Conservation (phyloP, 2,888 invertebrate genomes). For the Ctenicera cuprea region DNA sequence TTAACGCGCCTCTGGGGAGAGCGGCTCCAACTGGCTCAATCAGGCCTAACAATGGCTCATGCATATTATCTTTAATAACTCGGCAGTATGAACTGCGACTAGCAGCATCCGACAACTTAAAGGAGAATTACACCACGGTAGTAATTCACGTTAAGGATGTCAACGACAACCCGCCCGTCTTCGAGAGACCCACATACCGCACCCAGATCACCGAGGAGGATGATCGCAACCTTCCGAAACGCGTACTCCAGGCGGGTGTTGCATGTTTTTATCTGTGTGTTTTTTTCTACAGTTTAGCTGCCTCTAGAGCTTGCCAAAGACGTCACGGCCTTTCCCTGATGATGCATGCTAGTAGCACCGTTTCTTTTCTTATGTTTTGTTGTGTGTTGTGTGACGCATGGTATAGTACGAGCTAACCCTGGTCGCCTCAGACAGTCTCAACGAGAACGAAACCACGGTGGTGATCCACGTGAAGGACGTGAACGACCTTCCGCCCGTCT, state of each 20-base stretch:
- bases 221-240: slow-evolving; percentile 94
- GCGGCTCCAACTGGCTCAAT: slow-evolving; percentile 56
- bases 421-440: slow-evolving; percentile 92
- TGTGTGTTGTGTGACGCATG: slow-evolving; percentile 65
- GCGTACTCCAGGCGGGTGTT: slow-evolving; percentile 87
- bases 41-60: slow-evolving; percentile 54
- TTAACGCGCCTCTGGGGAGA: slow-evolving; percentile 55
- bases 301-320: slow-evolving; percentile 27
- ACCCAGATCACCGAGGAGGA: slow-evolving; percentile 98
- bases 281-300: slow-evolving; percentile 39
- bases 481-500: slow-evolving; percentile 92
- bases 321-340: slow-evolving; percentile 21
- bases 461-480: slow-evolving; percentile 89
- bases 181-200: slow-evolving; percentile 94
- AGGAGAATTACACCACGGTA: slow-evolving; percentile 97
- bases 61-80: slow-evolving; percentile 55
- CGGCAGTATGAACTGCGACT: slow-evolving; percentile 92
- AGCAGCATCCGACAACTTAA: slow-evolving; percentile 96
- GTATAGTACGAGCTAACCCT: slow-evolving; percentile 90
- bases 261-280: not conserved
- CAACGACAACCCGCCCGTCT: slow-evolving; percentile 98
- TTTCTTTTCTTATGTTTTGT: slow-evolving; percentile 46
- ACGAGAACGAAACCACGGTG: slow-evolving; percentile 90
- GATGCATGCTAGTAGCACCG: slow-evolving; percentile 47
- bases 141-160: slow-evolving; percentile 98